A percentile compares a stretch with the other conserved stretches of the same genome.
Conservation (phyloP, 2,888 invertebrate species). For the Thera britannica region DNA sequence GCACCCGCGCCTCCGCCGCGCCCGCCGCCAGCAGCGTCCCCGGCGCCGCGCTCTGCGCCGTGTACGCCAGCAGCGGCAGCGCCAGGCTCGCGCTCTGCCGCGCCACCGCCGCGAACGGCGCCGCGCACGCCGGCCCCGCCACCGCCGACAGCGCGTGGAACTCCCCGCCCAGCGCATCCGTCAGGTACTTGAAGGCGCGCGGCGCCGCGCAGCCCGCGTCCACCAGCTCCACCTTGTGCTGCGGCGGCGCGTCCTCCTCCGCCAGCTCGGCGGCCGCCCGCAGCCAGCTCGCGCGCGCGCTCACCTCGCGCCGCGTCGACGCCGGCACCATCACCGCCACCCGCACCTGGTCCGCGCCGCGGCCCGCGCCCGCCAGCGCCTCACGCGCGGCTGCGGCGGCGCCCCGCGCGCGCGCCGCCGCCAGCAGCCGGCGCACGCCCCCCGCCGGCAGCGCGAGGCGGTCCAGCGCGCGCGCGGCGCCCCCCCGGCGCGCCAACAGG, state of each 20-base stretch:
- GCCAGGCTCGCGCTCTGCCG: constrained; percentile 60
- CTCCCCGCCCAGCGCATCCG: constrained; percentile 65
- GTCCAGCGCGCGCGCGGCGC: constrained; percentile 58
- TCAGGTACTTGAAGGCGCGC: constrained; percentile 64
- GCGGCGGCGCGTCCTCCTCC: constrained; percentile 53
- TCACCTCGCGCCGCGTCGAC: constrained; percentile 44
- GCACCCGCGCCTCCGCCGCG: constrained; percentile 45
- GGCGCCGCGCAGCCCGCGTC: constrained; percentile 68
- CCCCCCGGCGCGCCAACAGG: constrained; percentile 56
- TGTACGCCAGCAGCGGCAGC: constrained; percentile 69
- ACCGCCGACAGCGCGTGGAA: constrained; percentile 66
- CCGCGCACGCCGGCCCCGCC: constrained; percentile 72
- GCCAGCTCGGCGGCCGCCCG: constrained; percentile 61
- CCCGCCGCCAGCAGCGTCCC: constrained; percentile 60
- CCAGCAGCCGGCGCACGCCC: constrained; percentile 35
- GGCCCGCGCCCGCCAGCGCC: constrained; percentile 43
- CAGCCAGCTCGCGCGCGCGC: constrained; percentile 45
- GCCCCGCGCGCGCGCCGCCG: constrained; percentile 41
- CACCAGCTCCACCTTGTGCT: constrained; percentile 62
- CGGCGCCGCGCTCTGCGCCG: constrained; percentile 58
- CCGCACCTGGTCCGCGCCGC: constrained; percentile 11
- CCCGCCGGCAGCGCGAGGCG: constrained; percentile 53
- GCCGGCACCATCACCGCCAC: constrained; percentile 42
- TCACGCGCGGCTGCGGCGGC: constrained; percentile 49
- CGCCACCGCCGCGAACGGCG: constrained; percentile 66